Percentiles rank a stretch among this genome's conserved stretches.
Conservation (phyloP, 2,113 vertebrate genomes). For the Pantherophis guttatus region DNA sequence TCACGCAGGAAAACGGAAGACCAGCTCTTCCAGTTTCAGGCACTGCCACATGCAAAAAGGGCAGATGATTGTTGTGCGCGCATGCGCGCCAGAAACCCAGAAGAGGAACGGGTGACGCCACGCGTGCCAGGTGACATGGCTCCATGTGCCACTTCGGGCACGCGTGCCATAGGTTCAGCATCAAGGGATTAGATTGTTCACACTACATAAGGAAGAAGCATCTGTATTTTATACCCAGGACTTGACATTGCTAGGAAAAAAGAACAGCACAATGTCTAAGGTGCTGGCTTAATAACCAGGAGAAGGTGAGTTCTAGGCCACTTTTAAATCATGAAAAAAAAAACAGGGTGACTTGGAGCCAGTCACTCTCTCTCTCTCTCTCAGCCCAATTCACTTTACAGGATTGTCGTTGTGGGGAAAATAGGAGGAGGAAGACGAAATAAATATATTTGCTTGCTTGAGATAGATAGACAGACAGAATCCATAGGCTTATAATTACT, state of each 20-base stretch:
- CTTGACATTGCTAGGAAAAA: not conserved
- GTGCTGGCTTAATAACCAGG: not conserved
- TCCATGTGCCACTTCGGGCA: too few species aligned
- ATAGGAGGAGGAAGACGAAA: not conserved
- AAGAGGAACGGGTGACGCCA: too few species aligned
- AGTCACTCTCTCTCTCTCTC: not conserved
- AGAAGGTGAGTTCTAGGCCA: not conserved
- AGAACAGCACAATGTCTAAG: not conserved
- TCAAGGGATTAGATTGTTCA: not conserved
- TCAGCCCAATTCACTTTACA: not conserved
- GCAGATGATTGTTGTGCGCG: too few species aligned
- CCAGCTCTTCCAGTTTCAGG: too few species aligned
- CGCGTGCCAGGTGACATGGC: too few species aligned
- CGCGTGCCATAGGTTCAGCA: too few species aligned
- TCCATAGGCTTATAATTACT: not conserved
- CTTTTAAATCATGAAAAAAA: not conserved
- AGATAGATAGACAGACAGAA: not conserved
- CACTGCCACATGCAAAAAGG: too few species aligned
- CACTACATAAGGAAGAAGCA: not conserved
- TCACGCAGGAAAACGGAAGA: too few species aligned
- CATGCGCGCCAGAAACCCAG: too few species aligned
- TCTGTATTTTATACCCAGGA: not conserved
- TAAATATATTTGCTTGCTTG: not conserved
- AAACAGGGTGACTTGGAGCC: not conserved
- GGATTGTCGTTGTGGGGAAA: not conserved